A percentile compares a stretch with the other conserved stretches of the same genome.
These are phyloP conservation scores for Mercenaria mercenaria DNA, from an alignment of 1,140 invertebrate genomes.

Conservation along the genomic window DNA sequence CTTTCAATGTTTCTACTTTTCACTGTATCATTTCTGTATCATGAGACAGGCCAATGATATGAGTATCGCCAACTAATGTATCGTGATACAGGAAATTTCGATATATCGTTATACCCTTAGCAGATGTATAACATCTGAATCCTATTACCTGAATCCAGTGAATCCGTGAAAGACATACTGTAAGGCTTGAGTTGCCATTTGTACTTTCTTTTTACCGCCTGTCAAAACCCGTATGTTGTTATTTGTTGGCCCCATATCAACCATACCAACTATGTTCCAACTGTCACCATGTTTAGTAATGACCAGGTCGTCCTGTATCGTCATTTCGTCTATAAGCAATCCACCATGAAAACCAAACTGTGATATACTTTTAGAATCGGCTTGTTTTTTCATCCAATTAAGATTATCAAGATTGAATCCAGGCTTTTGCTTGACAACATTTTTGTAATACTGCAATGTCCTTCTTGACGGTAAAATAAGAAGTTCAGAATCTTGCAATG, in stretches of 20 bases:
- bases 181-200: slow-evolving; percentile 65
- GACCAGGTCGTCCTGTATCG: slow-evolving; percentile 53
- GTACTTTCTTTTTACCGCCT: slow-evolving; percentile 47
- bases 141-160: slow-evolving; percentile 30
- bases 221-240: not conserved
- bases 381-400: slow-evolving; percentile 49
- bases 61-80: too few species aligned
- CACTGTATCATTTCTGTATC: too few species aligned
- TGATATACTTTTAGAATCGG: slow-evolving; percentile 6
- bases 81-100: too few species aligned
- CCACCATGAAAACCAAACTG: slow-evolving; percentile 37
- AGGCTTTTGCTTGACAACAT: slow-evolving; percentile 33
- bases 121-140: too few species aligned
- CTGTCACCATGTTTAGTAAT: slow-evolving; percentile 51
- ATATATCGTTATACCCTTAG: too few species aligned
- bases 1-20: too few species aligned
- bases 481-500: slow-evolving; percentile 32
- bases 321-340: slow-evolving; percentile 55
- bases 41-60: too few species aligned
- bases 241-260: slow-evolving; percentile 66
- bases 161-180: slow-evolving; percentile 67
- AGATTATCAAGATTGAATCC: slow-evolving; percentile 50
- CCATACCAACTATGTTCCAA: slow-evolving; percentile 46
- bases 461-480: not conserved
- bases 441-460: slow-evolving; percentile 23